phyloP scores from a whole-genome alignment of 2,888 invertebrate species.

The Stenurella melanura region DNA sequence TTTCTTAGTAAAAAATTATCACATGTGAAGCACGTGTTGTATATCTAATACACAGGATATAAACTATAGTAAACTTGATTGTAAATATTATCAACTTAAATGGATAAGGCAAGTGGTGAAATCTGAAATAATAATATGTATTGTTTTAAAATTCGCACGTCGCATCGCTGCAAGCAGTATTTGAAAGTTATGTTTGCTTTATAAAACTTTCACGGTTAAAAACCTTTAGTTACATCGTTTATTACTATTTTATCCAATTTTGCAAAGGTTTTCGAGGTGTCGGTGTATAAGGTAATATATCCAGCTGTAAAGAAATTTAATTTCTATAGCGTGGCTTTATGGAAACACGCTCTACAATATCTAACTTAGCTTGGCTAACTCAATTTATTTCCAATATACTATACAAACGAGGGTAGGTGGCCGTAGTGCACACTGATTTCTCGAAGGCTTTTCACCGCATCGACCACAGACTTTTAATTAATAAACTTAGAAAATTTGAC shows the following conservation, averaged over 20 bases:
- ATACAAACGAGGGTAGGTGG: too few species aligned
- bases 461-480: too few species aligned
- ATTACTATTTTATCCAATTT: background rate
- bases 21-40: background rate
- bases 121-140: constrained; percentile 19
- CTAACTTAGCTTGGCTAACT: too few species aligned
- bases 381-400: too few species aligned
- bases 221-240: background rate
- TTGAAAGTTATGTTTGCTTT: constrained; percentile 29
- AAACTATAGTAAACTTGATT: background rate
- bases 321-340: too few species aligned
- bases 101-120: constrained; percentile 19
- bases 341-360: too few species aligned
- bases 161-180: constrained; percentile 19
- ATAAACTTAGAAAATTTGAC: too few species aligned
- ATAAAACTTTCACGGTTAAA: constrained; percentile 26
- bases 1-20: background rate
- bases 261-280: too few species aligned
- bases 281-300: too few species aligned
- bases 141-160: constrained; percentile 23
- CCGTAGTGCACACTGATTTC: too few species aligned
- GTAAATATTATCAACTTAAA: background rate
- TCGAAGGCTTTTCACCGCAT: too few species aligned
- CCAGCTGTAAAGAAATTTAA: too few species aligned
- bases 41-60: background rate